Base-by-base conservation (phyloP, 2,888 invertebrate species). In the Synanthedon andrenaeformis region DNA sequence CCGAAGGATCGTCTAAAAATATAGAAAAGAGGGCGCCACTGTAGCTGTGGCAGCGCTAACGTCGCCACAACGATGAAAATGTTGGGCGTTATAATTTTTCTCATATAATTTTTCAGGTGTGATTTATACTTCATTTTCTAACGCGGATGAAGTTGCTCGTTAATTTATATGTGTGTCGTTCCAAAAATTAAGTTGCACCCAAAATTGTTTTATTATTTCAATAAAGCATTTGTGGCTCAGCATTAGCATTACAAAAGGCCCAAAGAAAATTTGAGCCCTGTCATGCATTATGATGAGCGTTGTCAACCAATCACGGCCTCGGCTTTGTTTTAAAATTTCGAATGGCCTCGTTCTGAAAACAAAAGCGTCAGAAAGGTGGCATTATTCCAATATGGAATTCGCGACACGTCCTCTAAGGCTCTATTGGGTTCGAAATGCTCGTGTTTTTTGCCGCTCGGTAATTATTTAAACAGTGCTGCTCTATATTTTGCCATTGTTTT, bases 341-440 rank as follows among this genome's bases (percentile, higher is more conserved):
- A 55, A 54, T 49, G 52, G 42, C 49, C 55, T 50, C 53, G 52
- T 53, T 53, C 52, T 53, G 50, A 54, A 58, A 59, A 59, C 53
- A 56, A 54, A 56, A 55, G 53, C 17, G 53, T 51, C 54, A 52
- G 6, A 51, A 53, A 54, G n/a, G 52, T 51, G 23, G 54, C 49
- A 56, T 55, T 55, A 55, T 60, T 57, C 53, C 35, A 41, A 55
- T 55, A 56, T 59, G 50, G 49, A 58, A 62, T 60, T 59, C 53
- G 55, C 56, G 51, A 58, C 58, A 62, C 59, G 62, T 58, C 48
- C 54, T 28, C 53, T 48, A 59, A 23, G 23, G 23, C 23, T 23
- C 23, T 23, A 23, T 23, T 59, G 42, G 12, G n/a, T 56, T 59
- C 42, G 51, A 58, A 58, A 57, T 58, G 54, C 41, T 41, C 11